Conservation (phyloP, 2,888 invertebrate genomes). For the Polyommatus icarus region DNA sequence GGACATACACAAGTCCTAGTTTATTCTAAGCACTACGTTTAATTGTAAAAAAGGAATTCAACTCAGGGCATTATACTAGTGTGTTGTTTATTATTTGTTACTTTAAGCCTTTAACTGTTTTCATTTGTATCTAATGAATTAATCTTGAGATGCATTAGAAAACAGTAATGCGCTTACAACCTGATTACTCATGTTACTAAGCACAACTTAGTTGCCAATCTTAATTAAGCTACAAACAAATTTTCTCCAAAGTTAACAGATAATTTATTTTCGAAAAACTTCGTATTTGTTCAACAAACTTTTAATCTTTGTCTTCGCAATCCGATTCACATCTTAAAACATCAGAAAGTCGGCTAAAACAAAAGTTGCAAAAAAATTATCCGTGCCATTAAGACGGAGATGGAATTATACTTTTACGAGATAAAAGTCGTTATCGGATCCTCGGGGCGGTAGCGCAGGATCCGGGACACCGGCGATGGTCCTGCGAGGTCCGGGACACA, state of each 20-base stretch:
- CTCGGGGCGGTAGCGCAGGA: not conserved
- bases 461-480: not conserved
- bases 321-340: slow-evolving; percentile 3
- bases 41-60: not conserved
- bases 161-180: too few species aligned
- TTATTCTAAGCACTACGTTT: not conserved
- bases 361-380: slow-evolving; percentile 7
- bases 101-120: not conserved
- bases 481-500: not conserved
- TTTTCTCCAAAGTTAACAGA: not conserved
- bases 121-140: too few species aligned
- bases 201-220: too few species aligned
- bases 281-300: not conserved
- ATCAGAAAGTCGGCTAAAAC: not conserved
- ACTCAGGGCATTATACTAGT: too few species aligned
- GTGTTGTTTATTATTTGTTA: too few species aligned
- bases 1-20: not conserved
- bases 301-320: not conserved
- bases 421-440: not conserved
- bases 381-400: not conserved
- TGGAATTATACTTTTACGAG: not conserved
- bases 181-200: too few species aligned
- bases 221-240: not conserved
- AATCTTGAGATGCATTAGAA: too few species aligned
- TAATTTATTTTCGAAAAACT: not conserved